Evolutionary conservation across 2,113 vertebrate genomes (phyloP), one percentile per base, ranked within the genome.

Genomic region (Saiga tatarica): DNA sequence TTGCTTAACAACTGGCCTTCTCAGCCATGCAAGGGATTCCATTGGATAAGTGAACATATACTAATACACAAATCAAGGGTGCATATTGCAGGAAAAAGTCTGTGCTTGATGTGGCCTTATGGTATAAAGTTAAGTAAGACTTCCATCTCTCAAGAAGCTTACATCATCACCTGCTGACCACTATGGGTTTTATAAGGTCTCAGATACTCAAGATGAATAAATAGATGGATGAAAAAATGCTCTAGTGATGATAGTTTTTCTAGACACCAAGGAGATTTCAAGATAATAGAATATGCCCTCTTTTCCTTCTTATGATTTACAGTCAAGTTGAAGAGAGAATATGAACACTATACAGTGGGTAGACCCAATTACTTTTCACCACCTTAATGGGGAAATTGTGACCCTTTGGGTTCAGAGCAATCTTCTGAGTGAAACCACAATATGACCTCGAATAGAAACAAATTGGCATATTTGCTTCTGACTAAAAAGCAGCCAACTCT

Each of bases 351-450:
- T 55, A 7, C 30, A 55, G 86, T 97, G 87, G 90, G 57, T 74
- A 97, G 83, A 95, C 19, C 81, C 97, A 97, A 97, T 98, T 96
- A 97, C 81, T 96, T 94, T 94, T 87, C 23, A 67, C 87, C 71
- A 93, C 91, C 86, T 84, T 97, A 97, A 97, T 98, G 93, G 94
- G 96, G 53, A 95, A 95, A 95, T 59, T 57, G 78, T 97, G 95
- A 98, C 96, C 94, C 47, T 87, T 97, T 79, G 71, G 86, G 93
- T 97, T 95, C 91, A 95, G 86, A 87, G 4, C 17, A 91, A 87
- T 86, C 84, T 55, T 97, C 82, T 93, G 87, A 97, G 86, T 93
- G n/a, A 93, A 98, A 93, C 98, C 98, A 71, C 97, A 97, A 7
- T 64, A 57, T 98, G 95, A 98, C 97, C 97, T 98, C 95, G 82